Percentiles rank a stretch among this genome's conserved stretches.
Conservation (phyloP, 2,888 invertebrate genomes). For the Amblyteles armatorius region DNA sequence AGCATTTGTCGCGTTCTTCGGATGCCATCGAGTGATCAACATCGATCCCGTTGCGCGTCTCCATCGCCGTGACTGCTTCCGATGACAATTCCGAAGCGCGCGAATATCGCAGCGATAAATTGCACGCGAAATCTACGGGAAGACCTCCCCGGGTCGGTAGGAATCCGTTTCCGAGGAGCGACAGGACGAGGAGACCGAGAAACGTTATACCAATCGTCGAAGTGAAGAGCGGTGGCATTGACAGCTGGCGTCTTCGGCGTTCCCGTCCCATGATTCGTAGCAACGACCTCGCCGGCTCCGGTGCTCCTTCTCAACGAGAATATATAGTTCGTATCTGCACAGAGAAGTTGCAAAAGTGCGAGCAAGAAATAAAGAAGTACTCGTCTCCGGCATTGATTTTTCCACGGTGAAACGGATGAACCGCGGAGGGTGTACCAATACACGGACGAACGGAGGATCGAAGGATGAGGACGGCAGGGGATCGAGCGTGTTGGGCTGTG, state of each 20-base stretch:
- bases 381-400: slow-evolving; percentile 56
- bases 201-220: slow-evolving; percentile 44
- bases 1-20: not conserved
- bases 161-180: slow-evolving; percentile 71
- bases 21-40: slow-evolving; percentile 1
- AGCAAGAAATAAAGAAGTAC: slow-evolving; percentile 16
- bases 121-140: slow-evolving; percentile 41
- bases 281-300: slow-evolving; percentile 51
- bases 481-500: slow-evolving; percentile 9
- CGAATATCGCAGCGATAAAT: slow-evolving; percentile 57
- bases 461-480: slow-evolving; percentile 46
- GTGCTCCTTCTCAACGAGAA: slow-evolving; percentile 32
- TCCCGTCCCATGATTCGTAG: slow-evolving; percentile 55
- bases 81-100: slow-evolving; percentile 15
- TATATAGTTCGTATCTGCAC: slow-evolving; percentile 23
- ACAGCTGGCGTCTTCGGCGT: slow-evolving; percentile 63
- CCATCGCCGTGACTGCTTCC: too few relatives aligned
- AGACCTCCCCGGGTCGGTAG: slow-evolving; percentile 76
- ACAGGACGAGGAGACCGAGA: slow-evolving; percentile 35
- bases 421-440: slow-evolving; percentile 39
- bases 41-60: slow-evolving; percentile 11
- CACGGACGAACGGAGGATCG: slow-evolving; percentile 34
- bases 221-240: slow-evolving; percentile 55
- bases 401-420: slow-evolving; percentile 55
- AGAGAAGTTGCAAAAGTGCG: slow-evolving; percentile 38